Percentiles rank a stretch among this genome's conserved stretches.
Conservation (phyloP, 1,140 invertebrate genomes). For the Archivesica marissinica region DNA sequence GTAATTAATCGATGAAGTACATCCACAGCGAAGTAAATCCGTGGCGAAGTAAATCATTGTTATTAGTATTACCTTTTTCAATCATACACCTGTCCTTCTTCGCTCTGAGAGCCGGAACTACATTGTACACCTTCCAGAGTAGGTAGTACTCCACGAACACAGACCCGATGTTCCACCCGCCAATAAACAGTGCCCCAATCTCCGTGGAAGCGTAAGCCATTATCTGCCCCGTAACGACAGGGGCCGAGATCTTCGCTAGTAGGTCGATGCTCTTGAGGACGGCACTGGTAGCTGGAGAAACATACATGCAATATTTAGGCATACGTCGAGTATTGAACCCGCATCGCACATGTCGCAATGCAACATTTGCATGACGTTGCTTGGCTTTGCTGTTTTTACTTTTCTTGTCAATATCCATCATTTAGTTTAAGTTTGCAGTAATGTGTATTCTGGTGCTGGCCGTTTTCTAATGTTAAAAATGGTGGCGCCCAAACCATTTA, state of each 20-base stretch:
- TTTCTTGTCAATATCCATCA: background rate
- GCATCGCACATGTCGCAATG: background rate
- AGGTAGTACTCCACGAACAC: conserved; percentile 84
- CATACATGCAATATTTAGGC: background rate
- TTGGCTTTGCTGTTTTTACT: no score
- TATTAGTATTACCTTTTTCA: conserved; percentile 13
- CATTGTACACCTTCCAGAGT: conserved; percentile 82
- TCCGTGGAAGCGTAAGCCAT: conserved; percentile 80
- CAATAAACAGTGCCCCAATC: conserved; percentile 84
- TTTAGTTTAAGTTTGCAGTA: background rate
- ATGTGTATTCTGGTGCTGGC: background rate
- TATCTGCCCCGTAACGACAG: conserved; percentile 85
- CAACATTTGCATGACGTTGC: no score
- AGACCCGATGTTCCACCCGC: conserved; percentile 85
- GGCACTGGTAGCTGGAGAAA: conserved; percentile 76
- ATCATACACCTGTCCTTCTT: conserved; percentile 56
- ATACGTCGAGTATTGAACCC: background rate
- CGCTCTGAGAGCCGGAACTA: conserved; percentile 80
- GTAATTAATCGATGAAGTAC: no score
- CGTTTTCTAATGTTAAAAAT: no score
- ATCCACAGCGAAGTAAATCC: no score
- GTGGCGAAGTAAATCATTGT: conserved; percentile 40
- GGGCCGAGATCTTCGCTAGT: conserved; percentile 84
- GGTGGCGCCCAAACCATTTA: background rate
- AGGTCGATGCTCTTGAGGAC: conserved; percentile 85